Conservation (phyloP, 2,113 vertebrate species). For the Upupa epops region DNA sequence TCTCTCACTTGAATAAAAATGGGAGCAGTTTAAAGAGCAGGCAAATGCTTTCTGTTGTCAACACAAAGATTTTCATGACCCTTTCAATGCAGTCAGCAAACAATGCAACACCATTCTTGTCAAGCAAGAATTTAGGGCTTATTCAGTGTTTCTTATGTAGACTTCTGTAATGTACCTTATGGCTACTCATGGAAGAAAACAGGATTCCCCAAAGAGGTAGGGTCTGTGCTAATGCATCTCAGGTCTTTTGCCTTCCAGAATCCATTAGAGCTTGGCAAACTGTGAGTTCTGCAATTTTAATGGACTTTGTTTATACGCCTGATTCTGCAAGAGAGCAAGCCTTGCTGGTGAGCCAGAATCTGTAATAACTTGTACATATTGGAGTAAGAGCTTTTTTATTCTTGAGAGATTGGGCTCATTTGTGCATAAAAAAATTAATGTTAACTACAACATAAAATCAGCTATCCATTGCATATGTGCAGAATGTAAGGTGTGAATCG, state of each 20-base stretch:
- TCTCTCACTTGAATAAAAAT: neutral
- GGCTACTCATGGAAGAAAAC: neutral
- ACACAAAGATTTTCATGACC: slow-evolving; percentile 2
- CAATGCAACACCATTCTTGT: neutral
- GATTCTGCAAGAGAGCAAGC: neutral
- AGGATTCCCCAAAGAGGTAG: neutral
- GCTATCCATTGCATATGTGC: neutral
- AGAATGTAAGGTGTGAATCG: neutral
- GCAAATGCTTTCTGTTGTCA: neutral
- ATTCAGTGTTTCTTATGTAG: neutral
- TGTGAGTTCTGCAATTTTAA: slow-evolving; percentile 22
- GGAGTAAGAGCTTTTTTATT: neutral
- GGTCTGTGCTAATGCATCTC: neutral
- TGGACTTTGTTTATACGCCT: neutral
- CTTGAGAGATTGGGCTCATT: neutral
- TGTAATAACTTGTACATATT: neutral
- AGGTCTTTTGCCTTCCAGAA: neutral
- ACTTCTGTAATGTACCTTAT: neutral
- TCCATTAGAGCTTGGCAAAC: slow-evolving; percentile 18
- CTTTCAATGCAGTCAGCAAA: neutral
- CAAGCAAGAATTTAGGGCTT: neutral
- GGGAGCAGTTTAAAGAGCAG: neutral
- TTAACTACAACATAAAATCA: neutral
- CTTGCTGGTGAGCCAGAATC: neutral
- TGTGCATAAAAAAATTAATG: neutral